Conservation (phyloP, 2,797 vertebrate genomes). For the Gymnothorax reevesii region DNA sequence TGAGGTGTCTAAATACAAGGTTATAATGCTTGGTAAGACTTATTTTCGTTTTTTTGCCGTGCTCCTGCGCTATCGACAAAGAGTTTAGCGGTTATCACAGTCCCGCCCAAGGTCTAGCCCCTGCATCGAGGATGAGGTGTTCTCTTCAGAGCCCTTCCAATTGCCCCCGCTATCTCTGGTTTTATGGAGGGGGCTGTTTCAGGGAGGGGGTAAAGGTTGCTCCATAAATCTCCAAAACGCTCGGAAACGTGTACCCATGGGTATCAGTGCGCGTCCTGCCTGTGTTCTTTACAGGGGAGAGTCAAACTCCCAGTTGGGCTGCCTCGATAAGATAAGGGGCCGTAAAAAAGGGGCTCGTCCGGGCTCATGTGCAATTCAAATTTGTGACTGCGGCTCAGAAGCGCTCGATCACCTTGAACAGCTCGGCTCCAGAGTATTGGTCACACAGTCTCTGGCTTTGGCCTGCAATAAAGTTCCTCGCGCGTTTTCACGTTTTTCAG, state of each 20-base stretch:
- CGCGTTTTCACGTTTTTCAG: neutral
- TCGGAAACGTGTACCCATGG: constrained; percentile 65
- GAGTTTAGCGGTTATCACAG: constrained; percentile 36
- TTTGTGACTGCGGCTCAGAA: constrained; percentile 35
- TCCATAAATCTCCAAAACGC: constrained; percentile 69
- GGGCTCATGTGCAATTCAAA: constrained; percentile 38
- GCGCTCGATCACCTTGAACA: neutral
- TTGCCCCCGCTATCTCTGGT: constrained; percentile 49
- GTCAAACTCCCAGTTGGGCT: constrained; percentile 36
- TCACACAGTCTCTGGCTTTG: neutral
- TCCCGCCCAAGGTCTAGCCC: neutral
- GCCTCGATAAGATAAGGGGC: constrained; percentile 56
- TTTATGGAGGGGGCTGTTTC: constrained; percentile 57
- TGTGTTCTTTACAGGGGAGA: constrained; percentile 40
- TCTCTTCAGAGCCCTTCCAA: constrained; percentile 46
- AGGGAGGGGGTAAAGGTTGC: constrained; percentile 64
- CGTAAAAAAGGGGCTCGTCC: constrained; percentile 39
- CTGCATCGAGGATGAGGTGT: constrained; percentile 8
- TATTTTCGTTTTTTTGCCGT: neutral
- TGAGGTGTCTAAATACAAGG: too few species aligned
- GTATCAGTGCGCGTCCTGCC: constrained; percentile 52
- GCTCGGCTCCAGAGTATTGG: neutral
- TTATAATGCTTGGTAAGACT: too few species aligned
- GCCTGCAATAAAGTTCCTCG: neutral
- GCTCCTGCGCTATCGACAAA: constrained; percentile 13